Evolutionary conservation across 2,797 vertebrate genomes (phyloP), one percentile per base, ranked within the genome.

Genomic region (Enteromius fasciolatus): DNA sequence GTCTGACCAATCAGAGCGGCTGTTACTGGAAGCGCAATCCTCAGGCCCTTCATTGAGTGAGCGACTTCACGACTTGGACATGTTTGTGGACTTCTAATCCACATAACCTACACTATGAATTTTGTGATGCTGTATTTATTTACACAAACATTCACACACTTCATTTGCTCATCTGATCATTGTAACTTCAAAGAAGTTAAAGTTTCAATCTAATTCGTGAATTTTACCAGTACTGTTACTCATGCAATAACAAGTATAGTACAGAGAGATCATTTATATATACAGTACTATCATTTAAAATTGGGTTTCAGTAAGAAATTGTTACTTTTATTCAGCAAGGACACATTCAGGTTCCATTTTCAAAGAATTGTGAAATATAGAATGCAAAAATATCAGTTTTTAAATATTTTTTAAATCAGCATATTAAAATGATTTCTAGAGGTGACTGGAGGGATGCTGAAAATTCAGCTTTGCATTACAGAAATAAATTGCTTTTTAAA

Each of bases 1-100:
- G 33, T 50, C 31, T 17, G 63, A 69, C 77, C 28, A 78, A 67
- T 52, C 76, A 52, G 31, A 67, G 61, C 14, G 1, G 14, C 46
- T 18, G 44, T 66, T 66, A 8, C 28, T 48, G 11, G 23, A 48
- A 48, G 41, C n/a, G 3, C 7, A 39, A 10, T 57, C 36, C n/a
- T 25, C 73, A 59, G n/a, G 76, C 76, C 76, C 63, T 78, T 67
- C 31, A 10, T 4, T 18, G 63, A 67, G 63, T 39, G 76, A 78
- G 41, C 2, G n/a, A 39, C 18, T 23, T 25, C 14, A 39, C 9
- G 2, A 75, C 23, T 50, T 77, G 28, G 41, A 12, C 15, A 28
- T 63, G 39, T 61, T 61, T 76, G 36, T 44, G 7, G 18, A 64
- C 61, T 52, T 52, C n/a, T 36, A 31, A 63, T 63, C 59, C 61